Evolutionary conservation across 37 sponge, comb jelly and placozoan genomes (phyloP), one percentile per base, ranked within the genome.

Genomic region (Amphimedon queenslandica): DNA sequence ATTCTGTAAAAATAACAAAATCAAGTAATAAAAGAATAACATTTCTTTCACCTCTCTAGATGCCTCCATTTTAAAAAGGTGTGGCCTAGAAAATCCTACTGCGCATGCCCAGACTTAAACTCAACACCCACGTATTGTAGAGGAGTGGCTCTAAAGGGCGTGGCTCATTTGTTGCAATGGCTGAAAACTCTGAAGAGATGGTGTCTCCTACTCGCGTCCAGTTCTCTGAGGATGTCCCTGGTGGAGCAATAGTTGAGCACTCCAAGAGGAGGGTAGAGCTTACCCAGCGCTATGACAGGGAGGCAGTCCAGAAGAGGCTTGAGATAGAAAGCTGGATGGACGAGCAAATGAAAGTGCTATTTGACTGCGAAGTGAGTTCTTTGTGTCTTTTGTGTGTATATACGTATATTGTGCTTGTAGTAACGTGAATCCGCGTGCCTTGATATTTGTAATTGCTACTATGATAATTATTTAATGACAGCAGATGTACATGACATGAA

Each of bases 291-390:
- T 87, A 87, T 70, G 79, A 87, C 60, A 40, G 88, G 4, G 81
- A 73, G 23, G 82, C 80, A 60, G 77, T 87, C 1, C 82, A 77
- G 75, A 87, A 87, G 64, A 36, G 88, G 65, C 34, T 87, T 73
- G 88, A 87, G 37, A 73, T 87, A 0, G 88, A 87, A 69, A 77
- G n/a, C 33, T 87, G 88, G 88, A 87, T 87, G 82, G 88, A 87
- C 55, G 82, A 72, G 23, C 78, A 81, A 32, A 40, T 87, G 57
- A 72, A 32, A 30, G 28, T 28, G 6, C 55, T 87, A 24, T 87
- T 42, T 40, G 67, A 69, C 1, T 39, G 40, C 5, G 70, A 77
- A 61, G 86, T 70, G 40, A 42, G 53, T 69, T 4, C 4, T 4
- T 67, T 20, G n/a, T 39, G 6, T 8, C 35, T 39, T 5, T 38